Percentiles rank a stretch among this genome's conserved stretches.
phyloP scores from a whole-genome alignment of 2,113 vertebrate species.

The Sterrhoptilus dennistouni region DNA sequence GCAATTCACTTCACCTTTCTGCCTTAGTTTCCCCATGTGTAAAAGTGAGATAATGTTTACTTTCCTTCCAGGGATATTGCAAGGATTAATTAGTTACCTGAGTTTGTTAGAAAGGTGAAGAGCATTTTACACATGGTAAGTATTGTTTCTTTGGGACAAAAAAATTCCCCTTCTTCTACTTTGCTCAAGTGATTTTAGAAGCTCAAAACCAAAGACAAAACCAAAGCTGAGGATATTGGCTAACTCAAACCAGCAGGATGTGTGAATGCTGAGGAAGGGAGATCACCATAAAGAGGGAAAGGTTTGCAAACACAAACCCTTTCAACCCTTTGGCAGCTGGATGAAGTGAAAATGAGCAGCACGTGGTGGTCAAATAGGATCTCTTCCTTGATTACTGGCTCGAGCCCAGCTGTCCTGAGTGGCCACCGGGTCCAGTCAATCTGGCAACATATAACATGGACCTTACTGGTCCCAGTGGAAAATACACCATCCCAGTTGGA shows the following conservation, averaged over 20 bases:
- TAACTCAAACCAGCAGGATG: not conserved
- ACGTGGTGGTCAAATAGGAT: not conserved
- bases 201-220: not conserved
- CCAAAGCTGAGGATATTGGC: not conserved
- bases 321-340: not conserved
- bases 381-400: not conserved
- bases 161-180: not conserved
- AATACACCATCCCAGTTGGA: not conserved
- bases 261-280: not conserved
- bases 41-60: conserved; percentile 32
- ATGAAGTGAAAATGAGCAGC: not conserved
- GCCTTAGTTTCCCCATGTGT: conserved; percentile 33
- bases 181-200: not conserved
- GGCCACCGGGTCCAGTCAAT: not conserved
- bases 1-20: conserved; percentile 34
- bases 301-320: not conserved
- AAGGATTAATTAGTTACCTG: conserved; percentile 52
- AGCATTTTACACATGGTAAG: not conserved
- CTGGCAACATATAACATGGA: not conserved
- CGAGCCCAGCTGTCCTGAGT: not conserved
- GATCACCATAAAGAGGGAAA: not conserved
- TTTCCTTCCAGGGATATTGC: conserved; percentile 1
- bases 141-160: not conserved
- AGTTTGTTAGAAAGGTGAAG: conserved; percentile 14
- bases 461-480: not conserved